phyloP scores from a whole-genome alignment of 2,113 vertebrate species.

The Oxyura jamaicensis region DNA sequence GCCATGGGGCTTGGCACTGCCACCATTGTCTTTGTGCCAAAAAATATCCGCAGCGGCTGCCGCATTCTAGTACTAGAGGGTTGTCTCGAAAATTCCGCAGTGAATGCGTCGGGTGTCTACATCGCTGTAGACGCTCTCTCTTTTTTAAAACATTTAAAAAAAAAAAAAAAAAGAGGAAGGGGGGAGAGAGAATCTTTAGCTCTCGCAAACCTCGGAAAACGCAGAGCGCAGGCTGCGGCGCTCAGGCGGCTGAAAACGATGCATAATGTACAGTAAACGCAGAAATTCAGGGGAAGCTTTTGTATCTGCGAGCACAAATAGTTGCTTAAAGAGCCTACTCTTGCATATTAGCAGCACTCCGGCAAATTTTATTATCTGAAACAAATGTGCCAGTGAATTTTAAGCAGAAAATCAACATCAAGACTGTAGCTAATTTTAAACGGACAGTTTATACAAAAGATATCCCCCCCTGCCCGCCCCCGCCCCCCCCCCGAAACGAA shows the following conservation, averaged over 20 bases:
- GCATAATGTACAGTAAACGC: not conserved
- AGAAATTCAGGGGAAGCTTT: constrained; percentile 48
- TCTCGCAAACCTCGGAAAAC: not conserved
- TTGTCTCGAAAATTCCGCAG: constrained; percentile 86
- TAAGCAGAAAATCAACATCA: constrained; percentile 69
- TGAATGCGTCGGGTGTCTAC: constrained; percentile 69
- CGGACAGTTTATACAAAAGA: constrained; percentile 44
- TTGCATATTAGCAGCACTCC: constrained; percentile 37
- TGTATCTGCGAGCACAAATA: constrained; percentile 33
- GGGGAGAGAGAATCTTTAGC: constrained; percentile 1
- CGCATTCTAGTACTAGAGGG: constrained; percentile 88
- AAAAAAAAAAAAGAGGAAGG: not conserved
- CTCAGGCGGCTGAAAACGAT: constrained; percentile 40
- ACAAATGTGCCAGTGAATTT: constrained; percentile 66
- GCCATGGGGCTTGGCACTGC: constrained; percentile 96
- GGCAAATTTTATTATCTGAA: constrained; percentile 72
- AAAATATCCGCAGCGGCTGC: constrained; percentile 96
- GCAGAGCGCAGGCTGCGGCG: constrained; percentile 6
- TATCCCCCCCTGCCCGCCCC: not conserved
- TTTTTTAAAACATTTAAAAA: constrained; percentile 35
- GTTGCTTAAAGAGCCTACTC: constrained; percentile 43
- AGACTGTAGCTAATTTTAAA: constrained; percentile 54
- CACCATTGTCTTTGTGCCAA: constrained; percentile 92
- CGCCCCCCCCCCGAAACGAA: not conserved
- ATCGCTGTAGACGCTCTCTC: constrained; percentile 11